These are phyloP conservation scores for Drosophila phalerata DNA, from an alignment of 2,888 invertebrate species.

Conservation along the genomic window DNA sequence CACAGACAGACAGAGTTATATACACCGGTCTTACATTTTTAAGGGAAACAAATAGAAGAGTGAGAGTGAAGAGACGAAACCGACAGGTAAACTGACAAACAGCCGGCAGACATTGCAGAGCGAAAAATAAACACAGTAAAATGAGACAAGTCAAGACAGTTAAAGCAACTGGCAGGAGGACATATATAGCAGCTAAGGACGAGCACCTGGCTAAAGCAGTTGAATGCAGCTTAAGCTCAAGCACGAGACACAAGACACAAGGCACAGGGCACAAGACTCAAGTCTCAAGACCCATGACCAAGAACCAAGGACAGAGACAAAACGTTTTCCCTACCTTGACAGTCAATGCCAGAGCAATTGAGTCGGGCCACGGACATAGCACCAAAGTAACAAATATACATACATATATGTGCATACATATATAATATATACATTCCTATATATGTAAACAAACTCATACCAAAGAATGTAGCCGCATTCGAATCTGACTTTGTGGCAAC, in stretches of 20 bases:
- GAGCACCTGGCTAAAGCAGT: slow-evolving; percentile 19
- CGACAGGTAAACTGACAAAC: slow-evolving; percentile 50
- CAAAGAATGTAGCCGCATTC: slow-evolving; percentile 32
- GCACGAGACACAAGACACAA: slow-evolving; percentile 25
- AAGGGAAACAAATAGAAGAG: not conserved
- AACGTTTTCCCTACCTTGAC: slow-evolving; percentile 65
- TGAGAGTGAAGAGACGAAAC: slow-evolving; percentile 5
- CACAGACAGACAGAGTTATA: slow-evolving; percentile 4
- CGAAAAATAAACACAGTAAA: slow-evolving; percentile 63
- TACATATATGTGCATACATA: not conserved
- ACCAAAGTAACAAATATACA: slow-evolving; percentile 5
- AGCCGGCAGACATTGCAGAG: slow-evolving; percentile 62
- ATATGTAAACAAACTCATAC: not conserved
- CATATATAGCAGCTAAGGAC: not conserved
- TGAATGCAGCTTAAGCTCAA: slow-evolving; percentile 42
- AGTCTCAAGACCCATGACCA: slow-evolving; percentile 35
- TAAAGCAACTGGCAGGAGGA: slow-evolving; percentile 18
- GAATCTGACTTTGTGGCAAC: slow-evolving; percentile 47
- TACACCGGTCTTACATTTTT: slow-evolving; percentile 16
- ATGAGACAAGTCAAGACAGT: slow-evolving; percentile 62
- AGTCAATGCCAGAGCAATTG: slow-evolving; percentile 77
- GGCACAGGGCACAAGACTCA: slow-evolving; percentile 26
- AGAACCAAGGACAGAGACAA: slow-evolving; percentile 44
- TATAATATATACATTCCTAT: slow-evolving; percentile 8
- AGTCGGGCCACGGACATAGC: slow-evolving; percentile 41